phyloP scores from a whole-genome alignment of 2,113 vertebrate genomes.

The Eonycteris spelaea region DNA sequence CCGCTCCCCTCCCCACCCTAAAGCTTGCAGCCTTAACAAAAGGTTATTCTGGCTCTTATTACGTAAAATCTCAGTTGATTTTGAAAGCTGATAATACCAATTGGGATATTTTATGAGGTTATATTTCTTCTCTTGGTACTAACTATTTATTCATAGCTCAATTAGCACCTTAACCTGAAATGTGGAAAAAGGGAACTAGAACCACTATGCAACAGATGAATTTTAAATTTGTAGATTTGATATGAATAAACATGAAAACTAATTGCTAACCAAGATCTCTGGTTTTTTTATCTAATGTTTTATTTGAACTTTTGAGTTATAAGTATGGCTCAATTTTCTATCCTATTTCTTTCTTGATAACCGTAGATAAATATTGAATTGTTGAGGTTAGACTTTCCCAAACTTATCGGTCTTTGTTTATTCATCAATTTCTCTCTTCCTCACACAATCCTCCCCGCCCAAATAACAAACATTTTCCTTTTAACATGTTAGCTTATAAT shows the following conservation, averaged over 20 bases:
- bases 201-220: not conserved
- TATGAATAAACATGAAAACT: not conserved
- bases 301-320: not conserved
- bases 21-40: not conserved
- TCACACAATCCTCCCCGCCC: no score
- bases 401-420: not conserved
- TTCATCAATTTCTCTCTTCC: not conserved
- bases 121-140: constrained; percentile 21
- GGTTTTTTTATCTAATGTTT: not conserved
- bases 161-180: constrained; percentile 19
- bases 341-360: not conserved
- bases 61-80: not conserved
- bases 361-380: not conserved
- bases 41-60: not conserved
- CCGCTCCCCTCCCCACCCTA: not conserved
- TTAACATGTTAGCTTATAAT: not conserved
- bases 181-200: not conserved
- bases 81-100: not conserved
- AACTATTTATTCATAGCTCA: not conserved
- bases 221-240: not conserved
- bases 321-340: not conserved
- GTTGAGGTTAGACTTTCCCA: not conserved
- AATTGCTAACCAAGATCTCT: not conserved
- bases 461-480: not conserved
- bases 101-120: not conserved